Conservation (phyloP, 2,113 vertebrate species). For the Pygoscelis adeliae region DNA sequence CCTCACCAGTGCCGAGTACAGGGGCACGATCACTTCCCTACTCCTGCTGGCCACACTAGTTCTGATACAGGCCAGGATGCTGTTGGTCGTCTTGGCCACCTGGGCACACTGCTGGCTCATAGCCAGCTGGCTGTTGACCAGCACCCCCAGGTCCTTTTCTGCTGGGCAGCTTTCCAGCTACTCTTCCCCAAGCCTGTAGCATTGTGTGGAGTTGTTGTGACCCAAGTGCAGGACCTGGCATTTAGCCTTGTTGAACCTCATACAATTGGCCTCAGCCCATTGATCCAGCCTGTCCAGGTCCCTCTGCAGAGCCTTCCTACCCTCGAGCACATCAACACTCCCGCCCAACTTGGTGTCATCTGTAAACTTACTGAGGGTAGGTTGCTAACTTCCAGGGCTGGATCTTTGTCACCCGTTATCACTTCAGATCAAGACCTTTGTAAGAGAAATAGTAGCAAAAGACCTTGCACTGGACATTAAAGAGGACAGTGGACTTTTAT, state of each 20-base stretch:
- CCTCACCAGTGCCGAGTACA: background rate
- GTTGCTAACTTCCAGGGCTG: background rate
- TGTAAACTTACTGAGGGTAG: background rate
- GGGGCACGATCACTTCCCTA: background rate
- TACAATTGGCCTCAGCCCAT: fast-evolving
- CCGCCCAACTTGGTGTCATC: fast-evolving
- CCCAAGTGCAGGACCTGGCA: background rate
- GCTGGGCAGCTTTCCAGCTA: background rate
- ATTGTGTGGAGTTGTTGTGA: fast-evolving
- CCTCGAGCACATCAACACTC: too few species aligned
- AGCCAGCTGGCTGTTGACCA: background rate
- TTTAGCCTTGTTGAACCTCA: background rate
- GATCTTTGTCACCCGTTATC: background rate
- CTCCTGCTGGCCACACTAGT: background rate
- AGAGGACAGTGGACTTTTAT: background rate
- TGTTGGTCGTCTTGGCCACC: background rate
- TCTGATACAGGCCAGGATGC: background rate
- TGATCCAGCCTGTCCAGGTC: background rate
- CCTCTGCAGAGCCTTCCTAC: background rate
- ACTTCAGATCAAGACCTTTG: background rate
- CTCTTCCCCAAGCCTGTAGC: background rate
- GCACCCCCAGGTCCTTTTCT: background rate
- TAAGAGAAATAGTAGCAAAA: background rate
- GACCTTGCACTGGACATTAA: background rate
- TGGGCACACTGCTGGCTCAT: background rate